phyloP scores from a whole-genome alignment of 2,113 vertebrate species.

The Callocephalon fimbriatum region DNA sequence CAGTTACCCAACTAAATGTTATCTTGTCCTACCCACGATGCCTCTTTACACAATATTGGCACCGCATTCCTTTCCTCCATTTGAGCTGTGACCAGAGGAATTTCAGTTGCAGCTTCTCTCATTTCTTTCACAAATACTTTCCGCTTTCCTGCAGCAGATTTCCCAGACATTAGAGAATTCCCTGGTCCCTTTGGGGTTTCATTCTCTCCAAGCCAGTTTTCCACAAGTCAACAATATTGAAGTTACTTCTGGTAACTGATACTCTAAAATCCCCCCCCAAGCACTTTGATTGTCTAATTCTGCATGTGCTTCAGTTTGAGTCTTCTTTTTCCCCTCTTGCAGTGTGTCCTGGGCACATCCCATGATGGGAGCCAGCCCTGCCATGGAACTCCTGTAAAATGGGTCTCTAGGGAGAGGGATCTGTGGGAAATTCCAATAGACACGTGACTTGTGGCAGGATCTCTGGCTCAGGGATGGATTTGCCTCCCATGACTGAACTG shows the following conservation, averaged over 20 bases:
- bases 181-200: not conserved
- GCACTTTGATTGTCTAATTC: not conserved
- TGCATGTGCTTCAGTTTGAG: not conserved
- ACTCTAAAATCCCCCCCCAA: not conserved
- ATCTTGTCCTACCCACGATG: not conserved
- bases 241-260: not conserved
- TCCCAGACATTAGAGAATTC: constrained; percentile 36
- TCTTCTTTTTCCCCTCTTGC: fast-evolving
- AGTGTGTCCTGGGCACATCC: not conserved
- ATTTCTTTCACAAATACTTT: constrained; percentile 38
- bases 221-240: not conserved
- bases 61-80: not conserved
- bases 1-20: not conserved
- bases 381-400: not conserved
- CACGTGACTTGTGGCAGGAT: not conserved
- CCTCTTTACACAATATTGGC: not conserved
- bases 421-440: not conserved
- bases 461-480: not conserved
- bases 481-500: not conserved
- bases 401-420: not conserved
- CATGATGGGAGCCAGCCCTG: not conserved
- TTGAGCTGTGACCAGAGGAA: not conserved
- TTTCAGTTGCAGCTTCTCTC: not conserved
- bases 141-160: constrained; percentile 8
- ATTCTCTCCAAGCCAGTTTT: not conserved